A percentile compares a stretch with the other conserved stretches of the same genome.
Evolutionary conservation across 2,113 vertebrate genomes (phyloP).

Genomic region (Paracyprichromis sp.): DNA sequence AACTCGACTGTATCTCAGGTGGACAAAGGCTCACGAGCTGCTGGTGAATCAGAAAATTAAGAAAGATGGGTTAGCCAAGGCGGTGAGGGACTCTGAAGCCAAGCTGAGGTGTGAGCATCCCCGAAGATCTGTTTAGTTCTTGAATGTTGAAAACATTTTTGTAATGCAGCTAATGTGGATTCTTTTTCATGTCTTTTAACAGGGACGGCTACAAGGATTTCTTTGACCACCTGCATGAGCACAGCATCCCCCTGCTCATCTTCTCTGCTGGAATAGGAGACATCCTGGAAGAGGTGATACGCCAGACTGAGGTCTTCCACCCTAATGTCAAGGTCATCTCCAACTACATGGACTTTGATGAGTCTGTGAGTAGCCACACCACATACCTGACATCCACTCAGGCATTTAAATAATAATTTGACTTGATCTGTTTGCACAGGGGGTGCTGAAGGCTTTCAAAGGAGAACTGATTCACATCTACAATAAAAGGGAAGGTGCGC

Average conservation of each 20-base stretch:
- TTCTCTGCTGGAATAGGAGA: conserved; percentile 93
- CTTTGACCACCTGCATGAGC: conserved; percentile 69
- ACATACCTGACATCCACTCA: conserved; percentile 18
- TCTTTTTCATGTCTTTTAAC: not conserved
- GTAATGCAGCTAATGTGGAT: not conserved
- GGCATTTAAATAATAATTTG: not conserved
- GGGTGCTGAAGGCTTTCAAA: conserved; percentile 79
- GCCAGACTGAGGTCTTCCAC: conserved; percentile 77
- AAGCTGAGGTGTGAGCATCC: conserved; percentile 76
- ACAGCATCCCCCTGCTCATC: conserved; percentile 85
- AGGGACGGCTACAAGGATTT: conserved; percentile 82
- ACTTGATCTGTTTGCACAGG: conserved; percentile 59
- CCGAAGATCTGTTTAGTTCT: not conserved
- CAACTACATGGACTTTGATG: conserved; percentile 95
- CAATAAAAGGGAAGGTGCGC: conserved; percentile 84
- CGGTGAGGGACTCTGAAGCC: conserved; percentile 77
- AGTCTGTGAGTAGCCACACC: conserved; percentile 68
- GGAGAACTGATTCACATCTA: conserved; percentile 88
- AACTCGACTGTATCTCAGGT: conserved; percentile 65
- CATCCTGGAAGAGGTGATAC: conserved; percentile 85
- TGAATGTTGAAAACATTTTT: not conserved
- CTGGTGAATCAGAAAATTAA: conserved; percentile 81
- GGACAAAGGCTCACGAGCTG: conserved; percentile 83
- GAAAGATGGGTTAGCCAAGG: conserved; percentile 72
- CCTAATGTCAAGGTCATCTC: conserved; percentile 86